Evolutionary conservation across 1,140 invertebrate species (phyloP).

Genomic region (Bicyclus anynana): DNA sequence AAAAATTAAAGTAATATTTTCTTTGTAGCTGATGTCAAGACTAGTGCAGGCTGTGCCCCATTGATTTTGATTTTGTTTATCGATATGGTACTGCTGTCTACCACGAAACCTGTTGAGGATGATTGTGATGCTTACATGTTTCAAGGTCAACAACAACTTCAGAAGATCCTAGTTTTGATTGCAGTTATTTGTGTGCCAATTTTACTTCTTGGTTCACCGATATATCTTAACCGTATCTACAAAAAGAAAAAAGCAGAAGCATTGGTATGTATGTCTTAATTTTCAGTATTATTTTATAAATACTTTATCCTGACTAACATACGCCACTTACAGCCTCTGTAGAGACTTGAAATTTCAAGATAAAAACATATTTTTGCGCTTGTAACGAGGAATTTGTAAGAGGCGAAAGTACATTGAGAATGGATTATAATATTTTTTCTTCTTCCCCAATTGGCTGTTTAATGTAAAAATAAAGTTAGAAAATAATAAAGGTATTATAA

Average conservation of each 20-base stretch:
- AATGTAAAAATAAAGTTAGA: too few species aligned
- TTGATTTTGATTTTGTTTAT: constrained; percentile 93
- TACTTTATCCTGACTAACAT: too few species aligned
- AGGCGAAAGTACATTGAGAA: too few species aligned
- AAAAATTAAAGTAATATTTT: constrained; percentile 16
- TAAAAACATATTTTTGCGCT: too few species aligned
- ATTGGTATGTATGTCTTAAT: constrained; percentile 30
- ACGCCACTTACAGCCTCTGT: too few species aligned
- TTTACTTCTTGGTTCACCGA: constrained; percentile 94
- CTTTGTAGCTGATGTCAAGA: constrained; percentile 40
- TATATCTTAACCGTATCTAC: constrained; percentile 84
- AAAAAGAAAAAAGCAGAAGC: constrained; percentile 48
- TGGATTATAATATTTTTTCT: too few species aligned
- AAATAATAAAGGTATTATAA: too few species aligned
- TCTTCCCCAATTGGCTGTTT: too few species aligned
- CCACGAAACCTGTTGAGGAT: constrained; percentile 62
- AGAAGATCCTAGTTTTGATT: constrained; percentile 87
- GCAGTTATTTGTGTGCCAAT: constrained; percentile 93
- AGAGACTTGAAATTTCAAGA: too few species aligned
- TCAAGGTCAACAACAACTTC: constrained; percentile 81
- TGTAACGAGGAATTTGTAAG: too few species aligned
- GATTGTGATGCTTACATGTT: constrained; percentile 82
- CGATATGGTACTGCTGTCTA: constrained; percentile 92
- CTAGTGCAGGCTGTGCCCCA: constrained; percentile 83
- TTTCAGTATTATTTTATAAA: too few species aligned